These are phyloP conservation scores for Anagrus nilaparvatae DNA, from an alignment of 1,140 invertebrate species.

Conservation along the genomic window DNA sequence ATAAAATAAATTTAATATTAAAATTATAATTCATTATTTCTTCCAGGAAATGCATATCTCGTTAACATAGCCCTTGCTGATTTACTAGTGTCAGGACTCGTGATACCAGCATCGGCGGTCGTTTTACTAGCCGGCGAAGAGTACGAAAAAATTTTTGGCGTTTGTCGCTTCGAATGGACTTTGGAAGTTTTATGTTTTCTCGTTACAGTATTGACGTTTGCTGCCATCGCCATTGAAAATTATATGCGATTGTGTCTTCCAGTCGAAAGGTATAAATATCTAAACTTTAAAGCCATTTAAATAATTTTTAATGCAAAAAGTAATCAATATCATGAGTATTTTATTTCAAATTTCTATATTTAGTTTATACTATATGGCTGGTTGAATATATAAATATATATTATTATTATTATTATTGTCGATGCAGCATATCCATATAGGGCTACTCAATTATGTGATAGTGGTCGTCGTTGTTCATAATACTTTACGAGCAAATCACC, in stretches of 20 bases:
- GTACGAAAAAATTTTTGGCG: constrained; percentile 38
- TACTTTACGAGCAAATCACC: too few species aligned
- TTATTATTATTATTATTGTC: background rate
- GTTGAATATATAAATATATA: background rate
- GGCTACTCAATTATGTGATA: background rate
- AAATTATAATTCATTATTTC: background rate
- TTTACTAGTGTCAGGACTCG: constrained; percentile 58
- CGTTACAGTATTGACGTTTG: constrained; percentile 52
- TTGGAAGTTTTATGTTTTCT: constrained; percentile 55
- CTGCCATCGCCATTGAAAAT: constrained; percentile 55
- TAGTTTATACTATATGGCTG: background rate
- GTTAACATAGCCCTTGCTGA: constrained; percentile 70
- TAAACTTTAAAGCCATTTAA: constrained; percentile 11
- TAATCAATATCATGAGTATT: background rate
- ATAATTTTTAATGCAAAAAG: background rate
- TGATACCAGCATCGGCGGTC: constrained; percentile 61
- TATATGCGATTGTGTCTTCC: constrained; percentile 50
- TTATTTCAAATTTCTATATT: background rate
- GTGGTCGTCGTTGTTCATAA: too few species aligned
- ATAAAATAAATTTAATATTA: background rate
- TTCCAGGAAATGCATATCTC: constrained; percentile 65
- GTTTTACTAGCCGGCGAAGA: constrained; percentile 57
- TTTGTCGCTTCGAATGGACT: constrained; percentile 59
- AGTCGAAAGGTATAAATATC: constrained; percentile 44
- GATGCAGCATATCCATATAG: background rate